Base-by-base conservation (phyloP, 2,113 vertebrate genomes). In the Chaetorhynchus papuensis region DNA sequence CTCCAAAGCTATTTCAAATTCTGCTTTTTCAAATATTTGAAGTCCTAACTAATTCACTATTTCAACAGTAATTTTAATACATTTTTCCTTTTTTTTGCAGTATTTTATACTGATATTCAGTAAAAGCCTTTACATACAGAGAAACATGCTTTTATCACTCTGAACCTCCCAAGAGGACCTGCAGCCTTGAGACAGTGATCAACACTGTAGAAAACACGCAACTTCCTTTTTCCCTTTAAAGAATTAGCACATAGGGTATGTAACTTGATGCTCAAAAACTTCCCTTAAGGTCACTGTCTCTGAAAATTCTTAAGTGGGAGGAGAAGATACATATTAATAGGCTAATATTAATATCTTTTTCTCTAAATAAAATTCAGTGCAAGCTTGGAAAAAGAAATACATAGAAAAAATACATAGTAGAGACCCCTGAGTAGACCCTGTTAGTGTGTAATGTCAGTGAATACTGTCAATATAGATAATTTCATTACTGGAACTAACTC, bases 231-330 rank as follows among this genome's bases (percentile, higher is more conserved):
- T 33, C 49, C 66, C 37, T 47, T 72, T 39, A 56, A 56, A 68
- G n/a, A 18, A 39, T 41, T 49, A 69, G 21, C 74, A 87, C 1
- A 3, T 0, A 59, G 20, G 3, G 0, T 11, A 7, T 14, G 11
- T 17, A 66, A 87, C 42, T 26, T 37, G 54, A 90, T 30, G 65
- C 33, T 66, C 18, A 37, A 56, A 87, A 41, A 24, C 15, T 52
- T 65, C 2, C 2, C n/a, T 31, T 26, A 37, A 61, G 33, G 21
- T 20, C 39, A 49, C 0, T 1, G 7, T 45, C 42, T 39, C 39
- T 79, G 69, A 52, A 15, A 83, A n/a, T 41, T 57, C 37, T 53
- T 60, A 22, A 78, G 31, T 16, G 27, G 50, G 16, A 76, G 33
- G 10, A 77, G 54, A 69, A 70, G n/a, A 63, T 6, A 35, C 24